Conservation (phyloP, 2,888 invertebrate genomes). For the Tenthredo amoena region DNA sequence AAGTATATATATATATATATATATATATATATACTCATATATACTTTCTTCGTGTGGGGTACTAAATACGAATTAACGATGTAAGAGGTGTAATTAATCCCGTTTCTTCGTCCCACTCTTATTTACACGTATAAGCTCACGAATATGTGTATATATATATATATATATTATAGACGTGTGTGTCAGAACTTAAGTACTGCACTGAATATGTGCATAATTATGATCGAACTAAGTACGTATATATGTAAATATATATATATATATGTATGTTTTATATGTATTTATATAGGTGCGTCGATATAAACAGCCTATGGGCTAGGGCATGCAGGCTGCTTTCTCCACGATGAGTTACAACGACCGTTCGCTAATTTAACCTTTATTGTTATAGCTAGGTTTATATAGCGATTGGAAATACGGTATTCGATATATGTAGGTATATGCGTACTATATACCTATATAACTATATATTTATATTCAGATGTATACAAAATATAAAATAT, state of each 20-base stretch:
- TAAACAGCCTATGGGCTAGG: neutral
- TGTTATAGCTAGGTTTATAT: slow-evolving; percentile 1
- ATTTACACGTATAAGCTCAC: no score
- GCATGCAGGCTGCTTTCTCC: slow-evolving; percentile 25
- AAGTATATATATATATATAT: no score
- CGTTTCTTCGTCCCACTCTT: no score
- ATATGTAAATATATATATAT: no score
- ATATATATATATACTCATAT: no score
- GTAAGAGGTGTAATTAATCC: no score
- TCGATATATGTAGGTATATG: neutral
- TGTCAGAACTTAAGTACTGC: no score
- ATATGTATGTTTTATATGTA: neutral
- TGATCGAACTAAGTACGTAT: neutral
- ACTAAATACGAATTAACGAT: no score
- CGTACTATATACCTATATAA: neutral
- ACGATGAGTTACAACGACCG: slow-evolving; percentile 25
- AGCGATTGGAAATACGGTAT: neutral
- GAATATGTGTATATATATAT: neutral
- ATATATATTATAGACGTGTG: no score
- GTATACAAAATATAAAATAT: neutral
- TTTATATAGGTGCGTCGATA: neutral
- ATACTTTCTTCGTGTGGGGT: no score
- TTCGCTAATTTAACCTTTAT: slow-evolving; percentile 35
- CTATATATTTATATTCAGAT: neutral
- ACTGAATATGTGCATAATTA: neutral